phyloP scores from a whole-genome alignment of 2,888 invertebrate genomes.

The Diplazon laetatorius region DNA sequence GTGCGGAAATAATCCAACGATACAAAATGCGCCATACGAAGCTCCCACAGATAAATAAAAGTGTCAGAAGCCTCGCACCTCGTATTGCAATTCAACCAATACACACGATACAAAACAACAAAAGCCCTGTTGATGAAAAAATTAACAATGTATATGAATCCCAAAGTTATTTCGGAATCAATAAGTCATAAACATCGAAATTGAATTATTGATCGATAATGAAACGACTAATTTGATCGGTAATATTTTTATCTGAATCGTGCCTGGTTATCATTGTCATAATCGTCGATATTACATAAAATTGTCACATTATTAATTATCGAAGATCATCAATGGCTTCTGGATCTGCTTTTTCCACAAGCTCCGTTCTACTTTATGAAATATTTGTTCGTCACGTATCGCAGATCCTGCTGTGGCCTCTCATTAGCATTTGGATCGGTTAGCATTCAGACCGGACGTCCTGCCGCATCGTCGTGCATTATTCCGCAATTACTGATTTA shows the following conservation, averaged over 20 bases:
- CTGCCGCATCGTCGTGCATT: background rate
- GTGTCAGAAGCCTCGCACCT: too few relatives aligned
- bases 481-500: constrained; percentile 21
- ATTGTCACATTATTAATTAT: background rate
- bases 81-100: too few relatives aligned
- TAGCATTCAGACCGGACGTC: background rate
- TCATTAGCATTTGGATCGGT: constrained; percentile 8
- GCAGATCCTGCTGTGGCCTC: background rate
- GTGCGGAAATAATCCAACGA: background rate
- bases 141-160: too few relatives aligned
- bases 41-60: too few relatives aligned
- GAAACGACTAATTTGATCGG: background rate
- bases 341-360: background rate
- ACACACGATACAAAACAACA: too few relatives aligned
- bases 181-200: background rate
- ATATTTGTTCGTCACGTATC: background rate
- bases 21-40: background rate
- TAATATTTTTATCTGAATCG: background rate
- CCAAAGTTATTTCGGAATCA: too few relatives aligned
- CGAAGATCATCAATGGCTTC: background rate
- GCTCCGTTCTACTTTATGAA: background rate
- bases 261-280: background rate
- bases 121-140: too few relatives aligned
- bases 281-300: background rate
- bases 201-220: background rate